Evolutionary conservation across 2,113 vertebrate genomes (phyloP), one percentile per base, ranked within the genome.

Genomic region (Cathartes aura): DNA sequence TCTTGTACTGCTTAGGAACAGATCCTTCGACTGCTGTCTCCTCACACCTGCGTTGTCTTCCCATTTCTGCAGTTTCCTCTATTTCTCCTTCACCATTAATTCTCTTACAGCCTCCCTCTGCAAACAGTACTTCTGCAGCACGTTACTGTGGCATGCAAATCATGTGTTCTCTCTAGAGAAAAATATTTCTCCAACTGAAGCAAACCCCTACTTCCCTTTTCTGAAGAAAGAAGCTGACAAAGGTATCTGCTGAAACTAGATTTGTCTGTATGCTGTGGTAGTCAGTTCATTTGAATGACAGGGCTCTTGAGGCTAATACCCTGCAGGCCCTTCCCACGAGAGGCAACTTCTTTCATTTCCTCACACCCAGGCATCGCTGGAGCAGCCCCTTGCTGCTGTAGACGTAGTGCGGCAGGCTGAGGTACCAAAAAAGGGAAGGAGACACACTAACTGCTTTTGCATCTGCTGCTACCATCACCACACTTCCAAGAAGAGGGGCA

Each of bases 351-450:
- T 92, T 63, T 82, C 2, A 0, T 10, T 79, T 93, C 62, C 82
- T 72, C 40, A 6, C 9, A 12, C 0, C 12, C 53, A 30, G 27
- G 38, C 42, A 32, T 0, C 2, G 3, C 59, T 45, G 27, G 30
- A 24, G 22, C 45, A 34, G 24, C n/a, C 16, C 17, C 27, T 52
- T 4, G 27, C 52, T 30, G 59, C 52, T 27, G 66, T 2, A 34
- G 53, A 11, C 3, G 40, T 2, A 7, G 14, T 5, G 15, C 64
- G 3, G 16, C 78, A 36, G 71, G 24, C 59, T 8, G 11, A 42
- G 29, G 50, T 12, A 74, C n/a, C 68, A 38, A 6, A 59, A 63
- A 21, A 21, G 21, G 27, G 43, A 73, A 73, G 38, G 26, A 42
- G 42, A 32, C 2, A 27, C 0, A 1, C 3, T 5, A 56, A 12